A percentile compares a stretch with the other conserved stretches of the same genome.
phyloP scores from a whole-genome alignment of 2,888 invertebrate species.

The Conistra vaccinii region DNA sequence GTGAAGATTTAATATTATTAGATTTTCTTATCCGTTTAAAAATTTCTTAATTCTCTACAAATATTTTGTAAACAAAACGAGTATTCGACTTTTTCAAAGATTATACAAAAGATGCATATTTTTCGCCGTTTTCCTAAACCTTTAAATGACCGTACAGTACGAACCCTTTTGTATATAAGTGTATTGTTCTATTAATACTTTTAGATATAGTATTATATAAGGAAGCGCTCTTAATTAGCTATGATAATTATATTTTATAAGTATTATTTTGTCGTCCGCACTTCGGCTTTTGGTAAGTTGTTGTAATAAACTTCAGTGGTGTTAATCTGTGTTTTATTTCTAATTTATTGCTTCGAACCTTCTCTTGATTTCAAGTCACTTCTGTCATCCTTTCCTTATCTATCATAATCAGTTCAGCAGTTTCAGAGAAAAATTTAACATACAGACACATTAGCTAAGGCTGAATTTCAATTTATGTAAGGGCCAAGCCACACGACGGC shows the following conservation, averaged over 20 bases:
- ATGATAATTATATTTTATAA: slow-evolving; percentile 62
- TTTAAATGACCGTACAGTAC: slow-evolving; percentile 52
- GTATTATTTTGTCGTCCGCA: slow-evolving; percentile 59
- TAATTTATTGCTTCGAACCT: neutral
- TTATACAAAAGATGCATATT: neutral
- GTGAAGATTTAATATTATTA: neutral
- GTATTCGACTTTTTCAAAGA: slow-evolving; percentile 6
- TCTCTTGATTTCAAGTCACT: neutral
- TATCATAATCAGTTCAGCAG: too few species aligned
- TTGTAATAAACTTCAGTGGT: slow-evolving; percentile 66
- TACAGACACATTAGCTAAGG: too few species aligned
- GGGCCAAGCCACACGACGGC: too few species aligned
- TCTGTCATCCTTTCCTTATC: too few species aligned
- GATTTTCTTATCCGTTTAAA: neutral
- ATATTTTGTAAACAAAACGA: slow-evolving; percentile 3
- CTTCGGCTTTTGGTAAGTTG: slow-evolving; percentile 59
- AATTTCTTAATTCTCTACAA: neutral
- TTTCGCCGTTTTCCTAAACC: slow-evolving; percentile 2
- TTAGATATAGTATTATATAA: slow-evolving; percentile 67
- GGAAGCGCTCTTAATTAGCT: slow-evolving; percentile 60
- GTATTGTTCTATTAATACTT: slow-evolving; percentile 64
- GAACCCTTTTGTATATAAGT: slow-evolving; percentile 63
- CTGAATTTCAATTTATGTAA: too few species aligned
- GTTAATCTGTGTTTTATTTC: slow-evolving; percentile 31
- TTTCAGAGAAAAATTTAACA: too few species aligned